A percentile compares a stretch with the other conserved stretches of the same genome.
phyloP scores from a whole-genome alignment of 2,888 invertebrate species.

The Melanchra persicariae region DNA sequence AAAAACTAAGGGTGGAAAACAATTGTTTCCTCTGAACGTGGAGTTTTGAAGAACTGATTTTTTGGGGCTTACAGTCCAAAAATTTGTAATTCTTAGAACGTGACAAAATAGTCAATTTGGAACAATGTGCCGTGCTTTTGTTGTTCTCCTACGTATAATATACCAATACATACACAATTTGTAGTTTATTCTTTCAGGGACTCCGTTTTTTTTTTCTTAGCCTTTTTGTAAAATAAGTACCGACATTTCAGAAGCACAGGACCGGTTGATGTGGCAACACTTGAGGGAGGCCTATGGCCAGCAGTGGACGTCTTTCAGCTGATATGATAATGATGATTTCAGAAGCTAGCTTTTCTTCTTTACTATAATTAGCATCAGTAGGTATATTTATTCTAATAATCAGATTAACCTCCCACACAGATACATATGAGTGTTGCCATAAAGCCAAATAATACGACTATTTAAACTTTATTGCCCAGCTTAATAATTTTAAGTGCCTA shows the following conservation, averaged over 20 bases:
- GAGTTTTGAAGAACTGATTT: slow-evolving; percentile 10
- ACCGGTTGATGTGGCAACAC: too few species aligned
- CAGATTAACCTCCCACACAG: background rate
- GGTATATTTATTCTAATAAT: background rate
- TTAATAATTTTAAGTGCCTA: slow-evolving; percentile 49
- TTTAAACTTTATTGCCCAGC: slow-evolving; percentile 37
- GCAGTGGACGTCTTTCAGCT: too few species aligned
- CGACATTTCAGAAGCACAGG: too few species aligned
- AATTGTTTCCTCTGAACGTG: slow-evolving; percentile 30
- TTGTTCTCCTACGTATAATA: too few species aligned
- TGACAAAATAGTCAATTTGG: background rate
- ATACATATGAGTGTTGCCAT: slow-evolving; percentile 19
- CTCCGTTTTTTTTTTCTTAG: too few species aligned
- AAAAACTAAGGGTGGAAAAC: slow-evolving; percentile 45
- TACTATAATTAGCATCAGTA: too few species aligned
- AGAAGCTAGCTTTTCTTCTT: too few species aligned
- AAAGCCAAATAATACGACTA: slow-evolving; percentile 37
- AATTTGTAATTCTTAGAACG: slow-evolving; percentile 32
- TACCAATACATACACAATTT: too few species aligned
- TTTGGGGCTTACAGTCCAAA: slow-evolving; percentile 2
- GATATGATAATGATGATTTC: too few species aligned
- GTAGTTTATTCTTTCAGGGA: too few species aligned
- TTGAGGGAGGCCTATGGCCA: too few species aligned
- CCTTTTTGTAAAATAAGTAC: too few species aligned
- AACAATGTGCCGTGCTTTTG: background rate